Conservation (phyloP, 2,888 invertebrate species). For the Hanleya hanleyi region DNA sequence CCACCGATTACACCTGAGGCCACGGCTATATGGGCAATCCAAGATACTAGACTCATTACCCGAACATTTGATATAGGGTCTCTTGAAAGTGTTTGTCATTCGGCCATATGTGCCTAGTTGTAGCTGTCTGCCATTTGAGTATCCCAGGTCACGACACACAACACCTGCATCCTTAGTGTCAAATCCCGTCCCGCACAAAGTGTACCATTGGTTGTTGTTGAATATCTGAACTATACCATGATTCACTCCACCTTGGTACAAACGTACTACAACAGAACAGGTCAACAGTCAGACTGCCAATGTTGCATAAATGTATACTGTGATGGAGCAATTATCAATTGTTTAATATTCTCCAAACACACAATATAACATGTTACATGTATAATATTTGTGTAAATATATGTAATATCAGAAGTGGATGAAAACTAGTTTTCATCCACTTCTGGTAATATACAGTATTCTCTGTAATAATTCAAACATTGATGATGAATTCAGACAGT, state of each 20-base stretch:
- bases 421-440: too few relatives aligned
- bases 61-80: constrained; percentile 50
- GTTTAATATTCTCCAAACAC: too few relatives aligned
- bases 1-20: constrained; percentile 41
- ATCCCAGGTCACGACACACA: constrained; percentile 50
- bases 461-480: too few relatives aligned
- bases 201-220: constrained; percentile 46
- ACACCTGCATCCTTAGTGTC: constrained; percentile 50
- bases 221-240: constrained; percentile 30
- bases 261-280: constrained; percentile 13
- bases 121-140: constrained; percentile 45
- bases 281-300: too few relatives aligned
- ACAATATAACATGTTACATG: too few relatives aligned
- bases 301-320: too few relatives aligned
- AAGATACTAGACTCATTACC: constrained; percentile 48
- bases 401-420: too few relatives aligned
- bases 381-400: too few relatives aligned
- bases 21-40: constrained; percentile 45
- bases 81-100: constrained; percentile 29
- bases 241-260: constrained; percentile 37
- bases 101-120: constrained; percentile 51
- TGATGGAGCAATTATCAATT: too few relatives aligned
- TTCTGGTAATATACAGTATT: too few relatives aligned
- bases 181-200: constrained; percentile 58
- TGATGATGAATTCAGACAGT: too few relatives aligned